Evolutionary conservation across 2,888 invertebrate species (phyloP), one percentile per base, ranked within the genome.

Genomic region (Neoaliturus tenellus): DNA sequence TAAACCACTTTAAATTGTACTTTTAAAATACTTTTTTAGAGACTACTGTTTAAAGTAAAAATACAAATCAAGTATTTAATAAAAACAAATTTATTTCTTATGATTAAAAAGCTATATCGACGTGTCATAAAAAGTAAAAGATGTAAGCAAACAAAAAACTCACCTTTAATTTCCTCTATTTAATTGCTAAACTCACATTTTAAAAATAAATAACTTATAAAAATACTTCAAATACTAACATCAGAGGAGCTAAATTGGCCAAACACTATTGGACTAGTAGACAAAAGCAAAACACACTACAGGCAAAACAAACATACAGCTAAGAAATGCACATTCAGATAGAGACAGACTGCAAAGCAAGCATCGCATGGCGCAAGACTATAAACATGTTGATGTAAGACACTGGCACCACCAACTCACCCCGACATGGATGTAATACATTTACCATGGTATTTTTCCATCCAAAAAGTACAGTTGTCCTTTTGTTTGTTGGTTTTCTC

Each of bases 281-380:
- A 62, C 62, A 28, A 17, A 51, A 28, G 62, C 62, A 28, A 62
- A 25, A 62, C 62, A 55, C 55, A 55, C 55, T 55, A 55, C 25
- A 28, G 28, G 62, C 62, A 62, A 62, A 58, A 62, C 62, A 25
- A 62, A 62, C 62, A 62, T 28, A 17, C 14, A 28, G 62, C 28
- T 25, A 62, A 20, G 31, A 31, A 17, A 28, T 62, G 62, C 62
- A 62, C 3, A 58, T 31, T 28, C 31, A 51, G 62, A 58, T n/a
- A 62, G 55, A 55, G 51, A 51, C 51, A n/a, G n/a, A n/a, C n/a
- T n/a, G n/a, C n/a, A 10, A 20, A 23, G 23, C 51, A 51, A 51
- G 51, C 51, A 62, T 62, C 31, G 62, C 62, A 62, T 62, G 62
- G 28, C 1, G 62, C 14, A 28, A 62, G 62, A 31, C 62, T 20